These are phyloP conservation scores for Dioctria linearis DNA, from an alignment of 2,888 invertebrate genomes.

Conservation along the genomic window DNA sequence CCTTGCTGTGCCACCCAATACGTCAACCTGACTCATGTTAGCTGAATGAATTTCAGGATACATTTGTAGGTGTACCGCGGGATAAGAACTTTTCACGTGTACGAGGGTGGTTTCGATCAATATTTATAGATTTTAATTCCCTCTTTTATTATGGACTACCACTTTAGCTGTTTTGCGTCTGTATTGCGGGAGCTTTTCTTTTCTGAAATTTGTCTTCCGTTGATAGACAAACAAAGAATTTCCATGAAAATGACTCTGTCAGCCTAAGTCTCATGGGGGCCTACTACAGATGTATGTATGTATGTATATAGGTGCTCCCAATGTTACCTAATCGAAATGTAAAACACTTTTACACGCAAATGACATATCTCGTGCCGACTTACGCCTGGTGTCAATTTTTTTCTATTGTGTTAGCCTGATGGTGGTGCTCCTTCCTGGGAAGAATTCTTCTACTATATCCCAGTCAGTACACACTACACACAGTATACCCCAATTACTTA, in stretches of 20 bases:
- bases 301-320: neutral
- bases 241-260: conserved; percentile 30
- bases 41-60: conserved; percentile 23
- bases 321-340: conserved; percentile 50
- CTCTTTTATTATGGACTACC: conserved; percentile 37
- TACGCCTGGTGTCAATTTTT: conserved; percentile 55
- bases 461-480: neutral
- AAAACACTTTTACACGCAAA: conserved; percentile 53
- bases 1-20: too few species aligned
- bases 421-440: neutral
- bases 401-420: conserved; percentile 38
- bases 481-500: conserved; percentile 21
- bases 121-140: conserved; percentile 50
- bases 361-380: conserved; percentile 50
- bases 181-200: neutral
- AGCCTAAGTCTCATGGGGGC: neutral
- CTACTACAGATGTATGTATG: too few species aligned
- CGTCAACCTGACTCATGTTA: neutral
- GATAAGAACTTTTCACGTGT: conserved; percentile 50
- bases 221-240: conserved; percentile 31
- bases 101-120: conserved; percentile 51
- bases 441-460: neutral
- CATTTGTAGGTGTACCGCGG: conserved; percentile 30
- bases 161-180: conserved; percentile 36
- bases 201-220: conserved; percentile 16